These are phyloP conservation scores for Tragelaphus imberbis DNA, from an alignment of 2,113 vertebrate genomes.

Conservation along the genomic window DNA sequence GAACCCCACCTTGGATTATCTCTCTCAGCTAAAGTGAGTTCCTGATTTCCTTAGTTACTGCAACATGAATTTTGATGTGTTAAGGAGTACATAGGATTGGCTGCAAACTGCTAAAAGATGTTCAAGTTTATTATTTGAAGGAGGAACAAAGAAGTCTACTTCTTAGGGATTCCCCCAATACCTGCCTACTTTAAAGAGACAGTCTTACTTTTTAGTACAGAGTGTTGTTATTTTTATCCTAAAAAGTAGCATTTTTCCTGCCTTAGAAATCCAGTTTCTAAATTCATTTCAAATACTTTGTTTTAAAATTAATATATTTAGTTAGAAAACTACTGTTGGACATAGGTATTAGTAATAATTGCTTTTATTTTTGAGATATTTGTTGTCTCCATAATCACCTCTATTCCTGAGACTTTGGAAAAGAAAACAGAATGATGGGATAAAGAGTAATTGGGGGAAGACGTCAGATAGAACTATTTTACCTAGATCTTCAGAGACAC, in stretches of 20 bases:
- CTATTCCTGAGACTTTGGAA: neutral
- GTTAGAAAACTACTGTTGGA: neutral
- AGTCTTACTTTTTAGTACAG: neutral
- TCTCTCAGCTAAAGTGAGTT: neutral
- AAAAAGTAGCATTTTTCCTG: neutral
- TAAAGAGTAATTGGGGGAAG: neutral
- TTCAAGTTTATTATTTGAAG: neutral
- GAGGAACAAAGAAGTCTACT: neutral
- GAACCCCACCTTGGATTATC: neutral
- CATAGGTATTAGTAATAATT: neutral
- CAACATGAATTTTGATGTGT: neutral
- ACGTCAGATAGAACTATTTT: neutral
- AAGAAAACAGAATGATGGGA: neutral
- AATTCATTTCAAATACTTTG: neutral
- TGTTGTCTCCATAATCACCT: neutral
- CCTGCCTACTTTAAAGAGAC: neutral
- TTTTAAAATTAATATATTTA: neutral
- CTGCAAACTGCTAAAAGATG: neutral
- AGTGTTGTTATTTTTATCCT: neutral
- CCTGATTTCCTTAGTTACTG: neutral
- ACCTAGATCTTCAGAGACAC: neutral
- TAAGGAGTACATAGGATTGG: neutral
- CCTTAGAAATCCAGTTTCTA: neutral
- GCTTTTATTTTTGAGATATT: conserved; percentile 7
- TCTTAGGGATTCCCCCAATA: neutral